Evolutionary conservation across 2,797 vertebrate species (phyloP), one percentile per base, ranked within the genome.

Genomic region (Oryzias sinensis): DNA sequence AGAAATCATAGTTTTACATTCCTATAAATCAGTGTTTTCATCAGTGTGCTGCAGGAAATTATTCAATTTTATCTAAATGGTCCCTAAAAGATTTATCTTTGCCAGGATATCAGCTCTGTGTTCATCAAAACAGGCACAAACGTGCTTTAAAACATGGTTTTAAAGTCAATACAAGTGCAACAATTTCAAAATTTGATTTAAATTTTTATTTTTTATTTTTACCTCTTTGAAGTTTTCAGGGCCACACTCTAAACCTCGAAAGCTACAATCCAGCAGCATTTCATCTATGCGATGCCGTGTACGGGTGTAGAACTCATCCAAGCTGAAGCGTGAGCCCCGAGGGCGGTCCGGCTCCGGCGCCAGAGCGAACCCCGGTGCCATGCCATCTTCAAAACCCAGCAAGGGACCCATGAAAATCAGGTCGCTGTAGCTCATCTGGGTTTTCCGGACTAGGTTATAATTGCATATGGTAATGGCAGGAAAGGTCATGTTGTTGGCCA

Each of bases 381-480:
- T 94, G 69, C 93, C 93, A 57, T 94, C 93, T 20, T 96, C 93
- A 1, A 94, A 93, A 22, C 94, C 92, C 29, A 98, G 68, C 65
- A 99, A 85, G 0, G 95, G 94, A 0, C 92, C 93, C 87, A 97
- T 90, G 75, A 95, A 98, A 63, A 95, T 92, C 83, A 98, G 72
- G 70, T 98, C 96, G 0, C 89, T 85, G 62, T 89, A 94, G 86
- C 93, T 96, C 82, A 99, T 91, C 91, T 97, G 94, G 1, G 97
- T 97, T 54, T 92, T 81, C 7, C 95, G 89, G 59, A 96, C 74
- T 0, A 89, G 90, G 72, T 99, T 99, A 83, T 92, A 92, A 87
- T 99, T 99, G 70, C 97, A 99, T 24, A 99, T 59, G 24, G 97
- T 97, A 81, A 99, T 63, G 0, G 96, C 94, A 0, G 97, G 97